phyloP scores from a whole-genome alignment of 2,113 vertebrate species.

The Chascanopsetta lugubris region DNA sequence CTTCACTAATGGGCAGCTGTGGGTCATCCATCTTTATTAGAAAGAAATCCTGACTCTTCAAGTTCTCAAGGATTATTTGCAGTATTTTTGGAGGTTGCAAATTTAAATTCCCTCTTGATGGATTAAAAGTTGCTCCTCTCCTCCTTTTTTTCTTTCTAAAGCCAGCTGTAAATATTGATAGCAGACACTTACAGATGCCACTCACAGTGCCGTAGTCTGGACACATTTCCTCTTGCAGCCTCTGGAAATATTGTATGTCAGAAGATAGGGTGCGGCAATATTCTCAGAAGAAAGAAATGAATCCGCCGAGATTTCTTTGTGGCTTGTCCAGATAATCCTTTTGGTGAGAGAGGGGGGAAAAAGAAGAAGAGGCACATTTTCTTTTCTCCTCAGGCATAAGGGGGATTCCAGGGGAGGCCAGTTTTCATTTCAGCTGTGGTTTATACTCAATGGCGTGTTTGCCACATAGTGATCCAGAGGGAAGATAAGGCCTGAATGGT shows the following conservation, averaged over 20 bases:
- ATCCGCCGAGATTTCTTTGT: conserved; percentile 70
- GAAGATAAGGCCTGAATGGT: conserved; percentile 37
- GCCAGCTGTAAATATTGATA: conserved; percentile 72
- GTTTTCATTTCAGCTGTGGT: conserved; percentile 53
- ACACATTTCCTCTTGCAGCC: conserved; percentile 45
- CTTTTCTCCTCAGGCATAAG: conserved; percentile 26
- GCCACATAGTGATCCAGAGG: conserved; percentile 24
- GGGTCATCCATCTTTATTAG: no score
- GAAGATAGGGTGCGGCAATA: conserved; percentile 71
- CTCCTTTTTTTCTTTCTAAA: conserved; percentile 16
- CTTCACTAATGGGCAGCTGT: no score
- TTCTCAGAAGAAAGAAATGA: conserved; percentile 66
- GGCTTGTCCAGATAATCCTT: conserved; percentile 74
- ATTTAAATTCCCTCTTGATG: conserved; percentile 39
- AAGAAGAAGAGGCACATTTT: conserved; percentile 28
- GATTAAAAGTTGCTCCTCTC: no score
- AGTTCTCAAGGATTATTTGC: conserved; percentile 13
- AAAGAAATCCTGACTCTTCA: no score
- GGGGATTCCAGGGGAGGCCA: not conserved
- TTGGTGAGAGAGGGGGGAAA: conserved; percentile 62
- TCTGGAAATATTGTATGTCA: conserved; percentile 63
- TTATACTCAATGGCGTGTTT: conserved; percentile 29
- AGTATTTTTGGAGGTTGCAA: conserved; percentile 28
- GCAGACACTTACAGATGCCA: conserved; percentile 39
- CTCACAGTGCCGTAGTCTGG: conserved; percentile 38